A percentile compares a stretch with the other conserved stretches of the same genome.
Conservation (phyloP, 2,888 invertebrate genomes). For the Dicycla oo region DNA sequence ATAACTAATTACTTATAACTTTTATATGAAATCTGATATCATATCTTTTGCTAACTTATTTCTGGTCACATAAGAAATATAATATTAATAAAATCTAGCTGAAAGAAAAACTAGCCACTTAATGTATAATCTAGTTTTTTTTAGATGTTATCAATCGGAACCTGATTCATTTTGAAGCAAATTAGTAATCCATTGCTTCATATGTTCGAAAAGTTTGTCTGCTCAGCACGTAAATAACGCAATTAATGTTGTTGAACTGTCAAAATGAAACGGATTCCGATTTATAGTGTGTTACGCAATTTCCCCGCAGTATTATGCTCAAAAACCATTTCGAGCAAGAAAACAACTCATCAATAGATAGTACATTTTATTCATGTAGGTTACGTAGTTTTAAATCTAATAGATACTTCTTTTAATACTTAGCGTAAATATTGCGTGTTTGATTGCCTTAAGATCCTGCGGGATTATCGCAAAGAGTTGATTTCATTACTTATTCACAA, state of each 20-base stretch:
- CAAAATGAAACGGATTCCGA: too few species aligned
- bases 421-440: background rate
- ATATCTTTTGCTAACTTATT: background rate
- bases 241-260: too few species aligned
- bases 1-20: slow-evolving; percentile 1
- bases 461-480: background rate
- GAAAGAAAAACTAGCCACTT: background rate
- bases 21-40: background rate
- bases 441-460: slow-evolving; percentile 3
- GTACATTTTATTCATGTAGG: background rate
- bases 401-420: background rate
- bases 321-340: background rate
- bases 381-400: background rate
- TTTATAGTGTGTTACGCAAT: too few species aligned
- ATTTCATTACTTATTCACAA: slow-evolving; percentile 27
- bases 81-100: background rate
- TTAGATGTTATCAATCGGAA: too few species aligned
- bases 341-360: background rate
- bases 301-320: too few species aligned
- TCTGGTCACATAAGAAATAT: background rate
- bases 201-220: too few species aligned
- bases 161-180: too few species aligned
- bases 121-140: too few species aligned
- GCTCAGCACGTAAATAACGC: too few species aligned
- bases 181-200: too few species aligned